Evolutionary conservation across 2,113 vertebrate genomes (phyloP).

Genomic region (Setophaga petechia): DNA sequence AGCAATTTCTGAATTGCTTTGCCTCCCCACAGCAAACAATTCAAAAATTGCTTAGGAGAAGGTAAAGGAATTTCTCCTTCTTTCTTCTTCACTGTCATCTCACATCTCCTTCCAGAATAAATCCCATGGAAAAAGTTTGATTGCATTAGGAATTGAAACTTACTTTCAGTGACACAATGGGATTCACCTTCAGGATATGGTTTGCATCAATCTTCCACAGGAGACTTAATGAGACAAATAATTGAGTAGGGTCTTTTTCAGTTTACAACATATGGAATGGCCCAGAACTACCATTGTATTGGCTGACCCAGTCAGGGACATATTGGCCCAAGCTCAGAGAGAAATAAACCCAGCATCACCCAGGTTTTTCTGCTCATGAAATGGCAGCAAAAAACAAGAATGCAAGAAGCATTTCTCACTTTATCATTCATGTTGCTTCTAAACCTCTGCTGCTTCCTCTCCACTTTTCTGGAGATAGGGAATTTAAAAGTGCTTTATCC

Average conservation of each 20-base stretch:
- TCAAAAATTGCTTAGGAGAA: background rate
- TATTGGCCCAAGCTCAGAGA: background rate
- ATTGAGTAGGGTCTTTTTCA: background rate
- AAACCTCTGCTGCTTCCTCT: background rate
- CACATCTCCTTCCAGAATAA: background rate
- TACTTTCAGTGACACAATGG: background rate
- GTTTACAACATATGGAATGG: background rate
- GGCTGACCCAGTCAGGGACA: background rate
- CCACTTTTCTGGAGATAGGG: background rate
- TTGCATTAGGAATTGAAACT: background rate
- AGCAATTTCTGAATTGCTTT: background rate
- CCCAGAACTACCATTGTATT: background rate
- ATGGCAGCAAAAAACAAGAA: background rate
- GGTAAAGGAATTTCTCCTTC: background rate
- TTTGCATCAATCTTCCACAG: background rate
- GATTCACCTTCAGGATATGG: background rate
- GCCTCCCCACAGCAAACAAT: background rate
- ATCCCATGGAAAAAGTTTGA: background rate
- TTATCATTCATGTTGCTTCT: background rate
- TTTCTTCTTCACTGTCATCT: background rate
- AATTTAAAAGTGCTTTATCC: background rate
- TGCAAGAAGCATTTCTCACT: background rate
- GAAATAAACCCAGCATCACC: background rate
- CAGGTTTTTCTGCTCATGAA: background rate
- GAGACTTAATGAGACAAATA: background rate